These are phyloP conservation scores for Macrotrachela quadricornifera DNA, from an alignment of 1,140 invertebrate genomes.

Conservation along the genomic window DNA sequence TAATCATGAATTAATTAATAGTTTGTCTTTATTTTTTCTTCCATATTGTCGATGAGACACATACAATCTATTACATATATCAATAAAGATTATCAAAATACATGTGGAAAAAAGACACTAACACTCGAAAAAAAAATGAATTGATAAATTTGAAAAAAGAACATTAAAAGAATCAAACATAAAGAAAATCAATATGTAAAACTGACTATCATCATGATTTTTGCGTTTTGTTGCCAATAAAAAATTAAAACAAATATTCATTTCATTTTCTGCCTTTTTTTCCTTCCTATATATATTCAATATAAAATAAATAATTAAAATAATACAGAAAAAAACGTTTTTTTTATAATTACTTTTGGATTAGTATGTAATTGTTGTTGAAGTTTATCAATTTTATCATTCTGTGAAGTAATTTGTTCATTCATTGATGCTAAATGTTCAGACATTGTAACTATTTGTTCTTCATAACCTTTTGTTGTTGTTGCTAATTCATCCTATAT, in stretches of 20 bases:
- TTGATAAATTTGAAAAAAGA: too few relatives aligned
- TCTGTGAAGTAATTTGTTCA: slow-evolving; percentile 56
- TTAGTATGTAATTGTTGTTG: slow-evolving; percentile 16
- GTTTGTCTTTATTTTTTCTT: too few relatives aligned
- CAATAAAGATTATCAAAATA: slow-evolving; percentile 10
- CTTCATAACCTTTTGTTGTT: slow-evolving; percentile 58
- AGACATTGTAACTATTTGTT: slow-evolving; percentile 64
- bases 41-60: neutral
- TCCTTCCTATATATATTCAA: too few relatives aligned
- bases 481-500: slow-evolving; percentile 37
- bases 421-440: slow-evolving; percentile 75
- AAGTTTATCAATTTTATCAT: slow-evolving; percentile 41
- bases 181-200: too few relatives aligned
- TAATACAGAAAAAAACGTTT: neutral
- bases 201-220: too few relatives aligned
- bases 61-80: slow-evolving; percentile 3
- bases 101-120: slow-evolving; percentile 7
- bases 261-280: too few relatives aligned
- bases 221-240: too few relatives aligned
- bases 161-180: too few relatives aligned
- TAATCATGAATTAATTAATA: too few relatives aligned
- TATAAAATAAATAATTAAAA: too few relatives aligned
- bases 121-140: neutral
- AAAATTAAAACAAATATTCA: too few relatives aligned
- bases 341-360: slow-evolving; percentile 7